Evolutionary conservation across 2,113 vertebrate species (phyloP).

Genomic region (Dicerorhinus sumatrensis): DNA sequence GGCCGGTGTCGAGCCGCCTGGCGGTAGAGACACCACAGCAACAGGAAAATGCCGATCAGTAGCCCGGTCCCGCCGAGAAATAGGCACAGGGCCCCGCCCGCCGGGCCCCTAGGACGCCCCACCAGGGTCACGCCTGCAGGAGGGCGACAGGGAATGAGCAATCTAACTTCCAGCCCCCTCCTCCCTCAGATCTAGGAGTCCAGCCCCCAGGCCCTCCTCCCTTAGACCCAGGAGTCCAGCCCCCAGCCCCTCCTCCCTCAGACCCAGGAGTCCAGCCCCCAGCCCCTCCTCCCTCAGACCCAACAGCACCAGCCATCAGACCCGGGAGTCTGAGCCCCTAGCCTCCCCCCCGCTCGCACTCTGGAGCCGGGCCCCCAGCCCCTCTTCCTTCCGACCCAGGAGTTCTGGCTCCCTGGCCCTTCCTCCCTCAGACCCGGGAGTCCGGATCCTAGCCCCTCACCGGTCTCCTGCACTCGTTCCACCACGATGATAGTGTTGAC

Average conservation of each 20-base stretch:
- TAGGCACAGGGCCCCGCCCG: conserved; percentile 65
- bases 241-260: not conserved
- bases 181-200: not conserved
- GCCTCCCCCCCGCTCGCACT: not conserved
- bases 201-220: too few species aligned
- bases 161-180: not conserved
- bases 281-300: not conserved
- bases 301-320: not conserved
- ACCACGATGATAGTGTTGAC: conserved; percentile 79
- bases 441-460: conserved; percentile 35
- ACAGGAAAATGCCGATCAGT: conserved; percentile 82
- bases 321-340: not conserved
- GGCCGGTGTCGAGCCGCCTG: conserved; percentile 61
- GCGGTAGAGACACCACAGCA: conserved; percentile 82
- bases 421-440: not conserved
- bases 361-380: not conserved
- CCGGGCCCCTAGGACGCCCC: conserved; percentile 62
- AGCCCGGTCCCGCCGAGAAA: conserved; percentile 83
- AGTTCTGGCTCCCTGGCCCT: too few species aligned
- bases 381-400: not conserved
- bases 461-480: conserved; percentile 76
- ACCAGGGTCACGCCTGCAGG: conserved; percentile 64
- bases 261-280: not conserved
- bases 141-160: not conserved
- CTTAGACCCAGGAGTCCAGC: not conserved